These are phyloP conservation scores for Myripristis murdjan DNA, from an alignment of 2,797 vertebrate genomes.

Conservation along the genomic window DNA sequence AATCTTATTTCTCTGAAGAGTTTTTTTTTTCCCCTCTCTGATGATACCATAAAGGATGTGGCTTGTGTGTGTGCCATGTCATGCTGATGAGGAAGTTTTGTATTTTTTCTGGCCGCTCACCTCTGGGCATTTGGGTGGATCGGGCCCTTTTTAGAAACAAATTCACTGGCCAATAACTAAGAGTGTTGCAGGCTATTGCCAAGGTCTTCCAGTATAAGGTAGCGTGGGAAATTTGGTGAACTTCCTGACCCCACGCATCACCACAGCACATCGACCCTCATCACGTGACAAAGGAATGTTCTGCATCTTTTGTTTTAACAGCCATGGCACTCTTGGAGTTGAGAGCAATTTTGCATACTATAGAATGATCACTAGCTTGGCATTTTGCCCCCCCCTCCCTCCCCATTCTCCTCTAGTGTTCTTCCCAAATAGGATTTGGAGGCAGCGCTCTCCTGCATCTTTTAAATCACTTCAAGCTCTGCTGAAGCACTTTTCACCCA, in stretches of 20 bases:
- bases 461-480: constrained; percentile 84
- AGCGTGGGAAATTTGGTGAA: constrained; percentile 83
- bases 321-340: constrained; percentile 72
- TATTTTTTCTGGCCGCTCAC: constrained; percentile 34
- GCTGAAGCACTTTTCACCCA: constrained; percentile 76
- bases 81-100: constrained; percentile 55
- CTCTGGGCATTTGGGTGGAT: constrained; percentile 18
- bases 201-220: constrained; percentile 51
- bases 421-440: constrained; percentile 80
- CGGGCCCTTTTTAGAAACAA: constrained; percentile 27
- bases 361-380: constrained; percentile 76
- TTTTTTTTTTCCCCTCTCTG: not conserved
- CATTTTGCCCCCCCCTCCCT: constrained; percentile 78
- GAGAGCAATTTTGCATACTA: constrained; percentile 81
- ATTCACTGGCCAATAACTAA: constrained; percentile 54
- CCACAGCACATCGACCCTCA: constrained; percentile 71
- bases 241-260: constrained; percentile 78
- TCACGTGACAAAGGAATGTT: constrained; percentile 80
- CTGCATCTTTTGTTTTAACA: constrained; percentile 81
- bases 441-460: constrained; percentile 74
- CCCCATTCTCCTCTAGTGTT: constrained; percentile 71
- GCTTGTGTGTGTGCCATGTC: constrained; percentile 22
- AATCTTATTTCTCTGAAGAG: not conserved
- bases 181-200: constrained; percentile 32
- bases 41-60: not conserved